Percentiles rank a stretch among this genome's conserved stretches.
Conservation (phyloP, 2,797 vertebrate species). For the Enteromius treurensis region DNA sequence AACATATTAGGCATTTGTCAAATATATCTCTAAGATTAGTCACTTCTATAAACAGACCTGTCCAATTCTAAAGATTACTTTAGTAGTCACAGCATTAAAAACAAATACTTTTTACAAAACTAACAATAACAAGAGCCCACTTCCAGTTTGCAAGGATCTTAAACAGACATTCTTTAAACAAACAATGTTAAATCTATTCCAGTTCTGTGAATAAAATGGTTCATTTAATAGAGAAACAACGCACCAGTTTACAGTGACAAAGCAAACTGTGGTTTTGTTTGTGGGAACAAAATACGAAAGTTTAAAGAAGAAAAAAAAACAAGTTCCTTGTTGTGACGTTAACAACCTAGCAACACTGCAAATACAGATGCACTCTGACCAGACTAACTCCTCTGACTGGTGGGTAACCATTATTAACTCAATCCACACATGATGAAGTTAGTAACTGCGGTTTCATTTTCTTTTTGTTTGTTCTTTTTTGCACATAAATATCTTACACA, state of each 20-base stretch:
- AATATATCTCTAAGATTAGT: not conserved
- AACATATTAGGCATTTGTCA: not conserved
- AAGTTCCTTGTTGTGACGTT: conserved; percentile 27
- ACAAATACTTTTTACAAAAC: not conserved
- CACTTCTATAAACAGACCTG: not conserved
- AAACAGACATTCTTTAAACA: not conserved
- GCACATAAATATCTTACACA: not conserved
- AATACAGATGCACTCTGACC: not conserved
- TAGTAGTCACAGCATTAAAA: not conserved
- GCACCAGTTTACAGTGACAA: not conserved
- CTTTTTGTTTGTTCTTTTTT: not conserved
- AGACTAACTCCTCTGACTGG: not conserved
- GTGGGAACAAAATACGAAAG: not conserved
- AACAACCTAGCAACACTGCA: conserved; percentile 33
- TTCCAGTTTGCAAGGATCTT: conserved; percentile 13
- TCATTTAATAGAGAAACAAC: not conserved
- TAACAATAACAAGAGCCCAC: not conserved
- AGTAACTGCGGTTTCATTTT: not conserved
- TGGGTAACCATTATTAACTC: not conserved
- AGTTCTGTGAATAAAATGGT: not conserved
- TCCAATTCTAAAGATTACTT: not conserved
- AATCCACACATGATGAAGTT: not conserved
- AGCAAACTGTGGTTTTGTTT: not conserved
- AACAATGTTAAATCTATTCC: not conserved
- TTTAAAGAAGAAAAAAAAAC: not conserved